Percentiles rank a stretch among this genome's conserved stretches.
These are phyloP conservation scores for Caerostris extrusa DNA, from an alignment of 1,140 invertebrate species.

Conservation along the genomic window DNA sequence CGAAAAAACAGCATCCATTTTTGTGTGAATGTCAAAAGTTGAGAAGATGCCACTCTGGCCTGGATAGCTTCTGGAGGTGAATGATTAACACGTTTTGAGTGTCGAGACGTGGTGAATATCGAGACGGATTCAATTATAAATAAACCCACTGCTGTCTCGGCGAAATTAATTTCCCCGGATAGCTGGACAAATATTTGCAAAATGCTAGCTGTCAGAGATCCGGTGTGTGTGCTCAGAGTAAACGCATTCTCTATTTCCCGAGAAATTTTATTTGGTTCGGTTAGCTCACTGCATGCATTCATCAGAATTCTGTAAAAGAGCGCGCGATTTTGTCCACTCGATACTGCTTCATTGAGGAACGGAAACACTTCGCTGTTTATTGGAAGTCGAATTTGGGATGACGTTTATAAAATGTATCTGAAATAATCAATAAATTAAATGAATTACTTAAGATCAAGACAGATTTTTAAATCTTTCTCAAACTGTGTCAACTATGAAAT, in stretches of 20 bases:
- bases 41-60: background rate
- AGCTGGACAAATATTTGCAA: background rate
- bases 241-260: background rate
- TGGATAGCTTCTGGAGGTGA: background rate
- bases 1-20: background rate
- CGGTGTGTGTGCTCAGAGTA: background rate
- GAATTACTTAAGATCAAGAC: too few species aligned
- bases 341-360: background rate
- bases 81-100: background rate
- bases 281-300: background rate
- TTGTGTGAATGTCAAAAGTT: background rate
- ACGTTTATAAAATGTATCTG: too few species aligned
- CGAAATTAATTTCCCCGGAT: slow-evolving; percentile 7
- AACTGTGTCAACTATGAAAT: too few species aligned
- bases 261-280: background rate
- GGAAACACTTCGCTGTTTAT: too few species aligned
- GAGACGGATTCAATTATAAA: background rate
- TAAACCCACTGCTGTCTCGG: background rate
- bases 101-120: background rate
- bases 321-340: background rate
- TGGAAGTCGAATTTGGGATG: too few species aligned
- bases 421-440: too few species aligned
- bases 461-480: too few species aligned
- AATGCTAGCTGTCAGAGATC: background rate
- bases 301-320: background rate